phyloP scores from a whole-genome alignment of 2,113 vertebrate genomes.

The Neodontobutis hainanensis region DNA sequence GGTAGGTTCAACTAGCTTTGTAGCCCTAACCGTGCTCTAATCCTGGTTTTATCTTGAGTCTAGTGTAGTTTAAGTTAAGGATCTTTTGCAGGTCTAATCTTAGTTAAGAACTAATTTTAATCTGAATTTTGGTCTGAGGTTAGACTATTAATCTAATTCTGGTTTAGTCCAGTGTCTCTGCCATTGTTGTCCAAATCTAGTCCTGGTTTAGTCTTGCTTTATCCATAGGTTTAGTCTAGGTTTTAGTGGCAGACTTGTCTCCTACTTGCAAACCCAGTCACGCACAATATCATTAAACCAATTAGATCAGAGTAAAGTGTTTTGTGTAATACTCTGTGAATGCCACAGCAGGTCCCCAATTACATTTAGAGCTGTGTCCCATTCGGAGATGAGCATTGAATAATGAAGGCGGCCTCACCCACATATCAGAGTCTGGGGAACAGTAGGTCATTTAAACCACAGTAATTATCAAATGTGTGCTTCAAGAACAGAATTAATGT shows the following conservation, averaged over 20 bases:
- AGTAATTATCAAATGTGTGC: slow-evolving; percentile 68
- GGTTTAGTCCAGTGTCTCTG: too few relatives aligned
- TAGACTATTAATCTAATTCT: too few relatives aligned
- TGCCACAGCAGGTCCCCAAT: slow-evolving; percentile 63
- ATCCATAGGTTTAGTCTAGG: too few relatives aligned
- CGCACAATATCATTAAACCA: slow-evolving; percentile 42
- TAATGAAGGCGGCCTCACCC: slow-evolving; percentile 70
- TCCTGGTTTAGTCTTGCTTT: too few relatives aligned
- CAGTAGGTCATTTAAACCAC: slow-evolving; percentile 65
- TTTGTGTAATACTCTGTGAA: slow-evolving; percentile 66
- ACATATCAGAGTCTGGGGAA: slow-evolving; percentile 65
- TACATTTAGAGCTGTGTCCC: slow-evolving; percentile 69
- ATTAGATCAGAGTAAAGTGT: slow-evolving; percentile 61
- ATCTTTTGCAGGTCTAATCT: too few relatives aligned
- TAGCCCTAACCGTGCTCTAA: too few relatives aligned
- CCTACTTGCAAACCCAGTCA: slow-evolving; percentile 1
- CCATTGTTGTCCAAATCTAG: too few relatives aligned
- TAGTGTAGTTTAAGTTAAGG: too few relatives aligned
- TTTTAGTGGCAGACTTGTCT: not conserved
- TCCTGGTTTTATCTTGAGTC: too few relatives aligned
- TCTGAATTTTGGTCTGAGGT: too few relatives aligned
- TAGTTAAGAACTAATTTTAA: too few relatives aligned
- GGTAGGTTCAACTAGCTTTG: too few relatives aligned
- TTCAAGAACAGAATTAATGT: slow-evolving; percentile 57
- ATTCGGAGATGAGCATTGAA: slow-evolving; percentile 64